Conservation (phyloP, 2,797 vertebrate genomes). For the Cyprinodon diabolis region DNA sequence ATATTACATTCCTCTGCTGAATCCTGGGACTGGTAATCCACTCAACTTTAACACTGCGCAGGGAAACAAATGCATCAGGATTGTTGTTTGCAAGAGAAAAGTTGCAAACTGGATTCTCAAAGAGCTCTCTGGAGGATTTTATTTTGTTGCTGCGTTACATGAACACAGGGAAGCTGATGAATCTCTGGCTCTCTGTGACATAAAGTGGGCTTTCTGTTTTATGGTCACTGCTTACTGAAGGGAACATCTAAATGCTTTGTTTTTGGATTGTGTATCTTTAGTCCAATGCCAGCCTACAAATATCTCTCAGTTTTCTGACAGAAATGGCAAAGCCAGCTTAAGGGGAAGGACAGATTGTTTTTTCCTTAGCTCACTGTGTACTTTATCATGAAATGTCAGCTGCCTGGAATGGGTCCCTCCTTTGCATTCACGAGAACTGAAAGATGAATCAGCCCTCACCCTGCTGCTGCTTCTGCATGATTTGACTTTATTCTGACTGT, state of each 20-base stretch:
- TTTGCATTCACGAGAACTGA: constrained; percentile 50
- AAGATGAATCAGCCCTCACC: constrained; percentile 53
- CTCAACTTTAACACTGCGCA: constrained; percentile 6
- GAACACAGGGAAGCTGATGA: constrained; percentile 12
- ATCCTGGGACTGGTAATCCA: constrained; percentile 41
- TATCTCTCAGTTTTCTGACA: constrained; percentile 31
- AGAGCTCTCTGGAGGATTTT: constrained; percentile 29
- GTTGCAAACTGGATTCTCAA: constrained; percentile 33
- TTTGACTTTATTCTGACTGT: constrained; percentile 45
- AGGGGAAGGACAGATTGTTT: constrained; percentile 53
- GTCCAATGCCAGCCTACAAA: constrained; percentile 20
- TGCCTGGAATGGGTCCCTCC: constrained; percentile 61
- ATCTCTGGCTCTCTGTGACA: constrained; percentile 9
- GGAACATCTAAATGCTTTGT: neutral
- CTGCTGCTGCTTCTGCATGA: constrained; percentile 19
- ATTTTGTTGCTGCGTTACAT: constrained; percentile 25
- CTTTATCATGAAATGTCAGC: constrained; percentile 67
- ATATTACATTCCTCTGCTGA: constrained; percentile 35
- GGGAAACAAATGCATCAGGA: constrained; percentile 10
- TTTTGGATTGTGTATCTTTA: constrained; percentile 26
- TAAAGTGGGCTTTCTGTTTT: neutral
- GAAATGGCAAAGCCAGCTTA: constrained; percentile 51
- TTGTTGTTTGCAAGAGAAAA: constrained; percentile 7
- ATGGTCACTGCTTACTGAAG: no score
- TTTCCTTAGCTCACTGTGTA: constrained; percentile 36